Percentiles rank a stretch among this genome's conserved stretches.
These are phyloP conservation scores for Eubasilissa regina DNA, from an alignment of 1,140 invertebrate genomes.

Conservation along the genomic window DNA sequence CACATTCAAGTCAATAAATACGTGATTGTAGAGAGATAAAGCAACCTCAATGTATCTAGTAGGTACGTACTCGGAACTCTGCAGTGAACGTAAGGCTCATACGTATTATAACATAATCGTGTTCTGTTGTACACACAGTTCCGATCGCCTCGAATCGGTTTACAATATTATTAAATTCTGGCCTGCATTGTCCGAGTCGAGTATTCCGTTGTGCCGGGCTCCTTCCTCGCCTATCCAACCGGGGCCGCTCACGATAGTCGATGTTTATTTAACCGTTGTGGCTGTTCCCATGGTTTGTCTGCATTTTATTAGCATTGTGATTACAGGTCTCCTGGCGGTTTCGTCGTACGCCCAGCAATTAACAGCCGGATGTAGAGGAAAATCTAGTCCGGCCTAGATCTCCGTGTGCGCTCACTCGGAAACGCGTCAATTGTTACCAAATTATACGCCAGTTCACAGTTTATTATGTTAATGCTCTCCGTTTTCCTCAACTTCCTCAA, in stretches of 20 bases:
- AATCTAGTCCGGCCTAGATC: conserved; percentile 32
- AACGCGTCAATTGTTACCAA: conserved; percentile 38
- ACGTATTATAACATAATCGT: no score
- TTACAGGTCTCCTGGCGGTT: conserved; percentile 46
- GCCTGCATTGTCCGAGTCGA: no score
- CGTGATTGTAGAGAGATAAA: no score
- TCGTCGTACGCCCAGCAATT: conserved; percentile 37
- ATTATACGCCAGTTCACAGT: conserved; percentile 34
- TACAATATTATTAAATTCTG: no score
- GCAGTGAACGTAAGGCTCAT: no score
- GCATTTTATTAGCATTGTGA: conserved; percentile 59
- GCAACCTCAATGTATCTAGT: no score
- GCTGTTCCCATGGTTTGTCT: conserved; percentile 54
- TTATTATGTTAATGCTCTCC: conserved; percentile 26
- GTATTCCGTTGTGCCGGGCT: no score
- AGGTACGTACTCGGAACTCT: no score
- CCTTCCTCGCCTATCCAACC: background rate
- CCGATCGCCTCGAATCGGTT: no score
- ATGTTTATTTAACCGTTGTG: conserved; percentile 46
- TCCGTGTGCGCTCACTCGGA: conserved; percentile 6
- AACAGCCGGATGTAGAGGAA: conserved; percentile 37
- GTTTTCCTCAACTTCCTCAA: background rate
- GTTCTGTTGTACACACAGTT: no score
- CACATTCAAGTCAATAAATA: no score
- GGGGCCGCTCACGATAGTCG: background rate